Evolutionary conservation across 1,140 invertebrate species (phyloP).

Genomic region (Drosophila jambulina): DNA sequence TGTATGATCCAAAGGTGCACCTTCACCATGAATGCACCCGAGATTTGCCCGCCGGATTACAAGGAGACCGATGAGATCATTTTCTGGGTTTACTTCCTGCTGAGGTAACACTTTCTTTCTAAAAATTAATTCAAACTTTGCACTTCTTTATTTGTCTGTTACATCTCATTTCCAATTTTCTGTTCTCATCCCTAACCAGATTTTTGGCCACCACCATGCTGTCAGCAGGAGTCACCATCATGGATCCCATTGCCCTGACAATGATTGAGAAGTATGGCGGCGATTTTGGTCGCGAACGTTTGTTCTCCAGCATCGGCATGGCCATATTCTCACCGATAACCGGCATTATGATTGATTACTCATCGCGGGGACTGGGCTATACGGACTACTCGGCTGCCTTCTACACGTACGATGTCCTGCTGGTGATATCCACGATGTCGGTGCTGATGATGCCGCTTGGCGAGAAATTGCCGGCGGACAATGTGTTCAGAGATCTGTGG

Average conservation of each 20-base stretch:
- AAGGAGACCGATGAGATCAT: slow-evolving; percentile 90
- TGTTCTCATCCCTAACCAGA: slow-evolving; percentile 65
- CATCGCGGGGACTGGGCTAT: slow-evolving; percentile 87
- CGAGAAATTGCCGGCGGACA: slow-evolving; percentile 90
- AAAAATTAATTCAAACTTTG: background rate
- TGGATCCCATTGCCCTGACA: slow-evolving; percentile 93
- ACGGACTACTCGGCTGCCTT: slow-evolving; percentile 92
- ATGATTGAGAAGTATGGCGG: slow-evolving; percentile 92
- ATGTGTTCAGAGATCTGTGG: slow-evolving; percentile 89
- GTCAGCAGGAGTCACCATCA: slow-evolving; percentile 91
- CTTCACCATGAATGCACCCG: slow-evolving; percentile 87
- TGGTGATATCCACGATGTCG: slow-evolving; percentile 89
- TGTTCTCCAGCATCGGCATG: slow-evolving; percentile 92
- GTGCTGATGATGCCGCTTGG: slow-evolving; percentile 90
- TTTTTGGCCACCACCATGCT: slow-evolving; percentile 91
- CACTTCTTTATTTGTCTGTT: background rate
- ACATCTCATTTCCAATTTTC: background rate
- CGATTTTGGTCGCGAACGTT: slow-evolving; percentile 91
- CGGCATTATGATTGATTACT: slow-evolving; percentile 91
- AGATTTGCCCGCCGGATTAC: slow-evolving; percentile 90
- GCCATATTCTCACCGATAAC: slow-evolving; percentile 93
- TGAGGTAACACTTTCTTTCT: slow-evolving; percentile 78
- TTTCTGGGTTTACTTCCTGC: slow-evolving; percentile 92
- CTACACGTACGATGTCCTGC: slow-evolving; percentile 90
- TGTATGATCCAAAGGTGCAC: slow-evolving; percentile 91